These are phyloP conservation scores for Troides aeacus DNA, from an alignment of 2,888 invertebrate genomes.

Conservation along the genomic window DNA sequence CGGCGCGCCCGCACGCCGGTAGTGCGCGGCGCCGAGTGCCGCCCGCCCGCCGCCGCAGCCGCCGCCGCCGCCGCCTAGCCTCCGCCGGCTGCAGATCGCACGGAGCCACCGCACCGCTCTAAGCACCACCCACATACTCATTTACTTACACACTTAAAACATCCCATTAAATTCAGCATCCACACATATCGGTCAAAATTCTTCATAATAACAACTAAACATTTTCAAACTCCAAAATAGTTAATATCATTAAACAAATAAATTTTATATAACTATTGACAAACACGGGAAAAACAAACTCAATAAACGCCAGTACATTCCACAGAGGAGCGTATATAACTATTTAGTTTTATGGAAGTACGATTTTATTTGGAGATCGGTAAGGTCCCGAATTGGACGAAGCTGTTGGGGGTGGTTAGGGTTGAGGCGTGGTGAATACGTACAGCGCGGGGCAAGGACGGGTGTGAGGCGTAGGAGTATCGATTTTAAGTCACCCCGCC, in stretches of 20 bases:
- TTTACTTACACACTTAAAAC: slow-evolving; percentile 57
- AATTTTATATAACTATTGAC: slow-evolving; percentile 29
- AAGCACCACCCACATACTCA: slow-evolving; percentile 43
- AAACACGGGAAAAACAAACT: slow-evolving; percentile 51
- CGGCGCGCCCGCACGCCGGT: slow-evolving; percentile 77
- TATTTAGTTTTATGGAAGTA: slow-evolving; percentile 46
- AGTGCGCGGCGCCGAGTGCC: slow-evolving; percentile 77
- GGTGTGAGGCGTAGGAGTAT: slow-evolving; percentile 74
- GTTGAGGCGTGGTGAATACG: slow-evolving; percentile 60
- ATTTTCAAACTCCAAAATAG: neutral
- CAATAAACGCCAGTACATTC: slow-evolving; percentile 38
- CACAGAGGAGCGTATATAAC: slow-evolving; percentile 41
- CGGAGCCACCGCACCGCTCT: slow-evolving; percentile 36
- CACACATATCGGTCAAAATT: neutral
- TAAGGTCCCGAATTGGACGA: slow-evolving; percentile 71
- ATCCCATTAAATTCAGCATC: slow-evolving; percentile 36
- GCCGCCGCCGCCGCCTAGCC: slow-evolving; percentile 51
- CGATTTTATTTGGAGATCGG: slow-evolving; percentile 62
- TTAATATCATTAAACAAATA: slow-evolving; percentile 11
- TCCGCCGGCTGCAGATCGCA: slow-evolving; percentile 34
- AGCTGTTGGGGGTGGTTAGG: slow-evolving; percentile 75
- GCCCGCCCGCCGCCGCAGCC: slow-evolving; percentile 61
- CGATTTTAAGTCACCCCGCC: slow-evolving; percentile 76
- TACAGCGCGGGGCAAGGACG: slow-evolving; percentile 57
- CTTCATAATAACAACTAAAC: neutral